A percentile compares a stretch with the other conserved stretches of the same genome.
Conservation (phyloP, 2,113 vertebrate genomes). For the Riparia riparia region DNA sequence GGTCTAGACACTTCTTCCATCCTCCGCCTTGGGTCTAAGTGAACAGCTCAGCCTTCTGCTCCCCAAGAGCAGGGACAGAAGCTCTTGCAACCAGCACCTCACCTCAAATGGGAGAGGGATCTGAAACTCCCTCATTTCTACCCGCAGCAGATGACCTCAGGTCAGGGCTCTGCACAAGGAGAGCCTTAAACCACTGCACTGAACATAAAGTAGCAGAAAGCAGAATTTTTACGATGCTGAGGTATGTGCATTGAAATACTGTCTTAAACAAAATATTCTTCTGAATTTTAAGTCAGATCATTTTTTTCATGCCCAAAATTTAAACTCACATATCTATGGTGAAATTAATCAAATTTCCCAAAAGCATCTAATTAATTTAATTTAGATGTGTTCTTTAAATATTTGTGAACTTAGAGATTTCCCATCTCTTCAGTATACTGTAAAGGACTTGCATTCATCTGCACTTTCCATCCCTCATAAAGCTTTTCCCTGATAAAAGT, state of each 20-base stretch:
- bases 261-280: not conserved
- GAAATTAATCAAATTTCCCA: not conserved
- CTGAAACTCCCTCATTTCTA: not conserved
- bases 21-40: too few species aligned
- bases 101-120: not conserved
- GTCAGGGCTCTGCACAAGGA: not conserved
- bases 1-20: not conserved
- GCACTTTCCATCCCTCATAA: not conserved
- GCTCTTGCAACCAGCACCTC: not conserved
- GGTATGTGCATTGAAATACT: not conserved
- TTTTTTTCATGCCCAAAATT: not conserved
- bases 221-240: not conserved
- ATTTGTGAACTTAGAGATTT: not conserved
- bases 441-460: not conserved
- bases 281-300: not conserved
- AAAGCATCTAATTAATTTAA: not conserved
- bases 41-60: not conserved
- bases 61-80: not conserved
- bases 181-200: not conserved
- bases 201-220: not conserved
- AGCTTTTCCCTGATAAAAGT: not conserved
- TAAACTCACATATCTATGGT: not conserved
- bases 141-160: not conserved
- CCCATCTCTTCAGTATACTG: not conserved
- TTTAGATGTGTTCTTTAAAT: not conserved